These are phyloP conservation scores for Aelia acuminata DNA, from an alignment of 2,888 invertebrate species.

Conservation along the genomic window DNA sequence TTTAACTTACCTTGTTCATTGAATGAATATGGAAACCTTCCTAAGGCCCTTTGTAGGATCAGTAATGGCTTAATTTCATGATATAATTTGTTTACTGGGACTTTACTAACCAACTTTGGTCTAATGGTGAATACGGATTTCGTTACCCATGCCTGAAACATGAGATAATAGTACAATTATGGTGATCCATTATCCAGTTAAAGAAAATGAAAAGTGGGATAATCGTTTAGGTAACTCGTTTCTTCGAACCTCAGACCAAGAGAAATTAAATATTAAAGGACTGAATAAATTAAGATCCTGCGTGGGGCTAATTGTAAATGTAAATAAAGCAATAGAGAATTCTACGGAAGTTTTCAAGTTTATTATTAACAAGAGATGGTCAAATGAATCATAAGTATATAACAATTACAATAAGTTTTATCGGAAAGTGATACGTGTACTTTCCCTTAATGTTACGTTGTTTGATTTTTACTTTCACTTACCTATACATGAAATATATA, in stretches of 20 bases:
- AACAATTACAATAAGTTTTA: not conserved
- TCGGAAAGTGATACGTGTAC: too few species aligned
- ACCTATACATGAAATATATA: too few species aligned
- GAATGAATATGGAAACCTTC: constrained; percentile 12
- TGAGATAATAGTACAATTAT: not conserved
- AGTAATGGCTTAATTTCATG: constrained; percentile 4
- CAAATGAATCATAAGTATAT: not conserved
- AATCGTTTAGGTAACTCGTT: too few species aligned
- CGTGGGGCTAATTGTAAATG: not conserved
- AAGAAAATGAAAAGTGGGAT: not conserved
- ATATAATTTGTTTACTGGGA: not conserved
- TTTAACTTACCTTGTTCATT: constrained; percentile 17
- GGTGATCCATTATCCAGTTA: not conserved
- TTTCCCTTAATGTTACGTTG: too few species aligned
- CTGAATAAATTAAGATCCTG: not conserved
- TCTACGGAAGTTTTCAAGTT: not conserved
- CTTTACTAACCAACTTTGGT: not conserved
- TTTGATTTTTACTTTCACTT: too few species aligned
- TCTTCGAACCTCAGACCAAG: not conserved
- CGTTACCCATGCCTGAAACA: not conserved
- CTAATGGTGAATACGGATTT: not conserved
- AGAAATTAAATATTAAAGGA: not conserved
- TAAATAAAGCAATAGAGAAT: not conserved
- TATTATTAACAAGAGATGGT: not conserved
- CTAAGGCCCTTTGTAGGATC: not conserved